These are phyloP conservation scores for Gobio occitaniae DNA, from an alignment of 2,797 vertebrate species.

Conservation along the genomic window DNA sequence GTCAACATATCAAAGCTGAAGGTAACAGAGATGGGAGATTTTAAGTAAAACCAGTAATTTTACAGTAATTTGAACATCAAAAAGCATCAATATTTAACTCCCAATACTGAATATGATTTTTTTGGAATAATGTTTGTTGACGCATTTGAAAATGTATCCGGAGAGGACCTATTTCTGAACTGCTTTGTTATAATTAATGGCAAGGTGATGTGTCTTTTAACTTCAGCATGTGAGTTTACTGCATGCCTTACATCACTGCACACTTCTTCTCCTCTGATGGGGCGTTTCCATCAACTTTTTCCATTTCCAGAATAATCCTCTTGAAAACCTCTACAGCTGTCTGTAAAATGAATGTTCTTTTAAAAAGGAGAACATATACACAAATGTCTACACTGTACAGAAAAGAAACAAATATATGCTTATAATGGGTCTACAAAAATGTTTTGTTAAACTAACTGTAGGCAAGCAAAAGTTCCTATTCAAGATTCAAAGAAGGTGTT, in stretches of 20 bases:
- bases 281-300: constrained; percentile 82
- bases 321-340: constrained; percentile 87
- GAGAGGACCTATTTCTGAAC: neutral
- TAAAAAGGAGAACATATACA: constrained; percentile 20
- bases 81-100: constrained; percentile 7
- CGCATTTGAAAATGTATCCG: neutral
- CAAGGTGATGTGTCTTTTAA: constrained; percentile 75
- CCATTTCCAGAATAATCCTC: constrained; percentile 87
- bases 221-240: constrained; percentile 72
- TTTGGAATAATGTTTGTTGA: neutral
- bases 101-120: constrained; percentile 10
- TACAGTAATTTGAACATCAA: neutral
- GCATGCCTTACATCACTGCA: constrained; percentile 79
- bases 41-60: neutral
- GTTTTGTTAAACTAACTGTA: neutral
- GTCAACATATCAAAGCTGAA: constrained; percentile 3
- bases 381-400: neutral
- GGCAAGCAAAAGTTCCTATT: neutral
- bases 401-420: neutral
- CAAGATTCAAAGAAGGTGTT: constrained; percentile 5
- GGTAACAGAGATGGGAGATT: constrained; percentile 2
- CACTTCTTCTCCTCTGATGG: constrained; percentile 81
- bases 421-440: neutral
- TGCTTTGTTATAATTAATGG: neutral
- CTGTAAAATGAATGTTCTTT: constrained; percentile 62